Base-by-base conservation (phyloP, 2,113 vertebrate species). In the Canis aureus region DNA sequence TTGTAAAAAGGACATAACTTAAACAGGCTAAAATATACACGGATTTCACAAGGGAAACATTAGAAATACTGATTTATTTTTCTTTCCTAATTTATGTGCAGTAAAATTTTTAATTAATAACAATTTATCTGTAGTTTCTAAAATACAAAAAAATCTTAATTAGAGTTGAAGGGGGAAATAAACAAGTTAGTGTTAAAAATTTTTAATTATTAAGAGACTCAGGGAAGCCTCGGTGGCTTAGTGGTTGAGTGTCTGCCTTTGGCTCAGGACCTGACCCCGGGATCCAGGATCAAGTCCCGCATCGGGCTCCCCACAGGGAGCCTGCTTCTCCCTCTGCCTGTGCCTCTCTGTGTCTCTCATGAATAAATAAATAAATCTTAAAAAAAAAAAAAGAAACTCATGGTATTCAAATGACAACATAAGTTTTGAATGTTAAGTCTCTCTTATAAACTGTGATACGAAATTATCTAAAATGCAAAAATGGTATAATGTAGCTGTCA, bases 391-490 rank as follows among this genome's bases (percentile, higher is more conserved):
- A 43, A 43, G 6, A 43, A 43, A 53, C 29, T 53, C 16, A 25
- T 6, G 4, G 27, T 32, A 93, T 67, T 85, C 73, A 86, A 69
- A 76, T 55, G 43, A 16, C 19, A 84, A 51, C 32, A 59, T 83
- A 43, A 55, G 80, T 59, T 94, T 16, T 55, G 35, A 84, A 73
- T 80, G 69, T 67, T 69, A 38, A 27, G 27, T 59, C 82, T 67
- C 90, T 51, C 80, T 84, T 85, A 71, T 51, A 95, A 92, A 59
- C n/a, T 15, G 35, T 35, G 20, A 62, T 78, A 43, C 85, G 32
- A 84, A 71, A 78, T 87, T 43, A 80, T 19, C 62, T 92, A 92
- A 84, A 94, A 69, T 86, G 27, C 89, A 27, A 78, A 66, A 89
- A 74, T 32, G 20, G 8, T 51, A 13, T 43, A 27, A 66, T 8